These are phyloP conservation scores for Platichthys flesus DNA, from an alignment of 2,113 vertebrate genomes.

Conservation along the genomic window DNA sequence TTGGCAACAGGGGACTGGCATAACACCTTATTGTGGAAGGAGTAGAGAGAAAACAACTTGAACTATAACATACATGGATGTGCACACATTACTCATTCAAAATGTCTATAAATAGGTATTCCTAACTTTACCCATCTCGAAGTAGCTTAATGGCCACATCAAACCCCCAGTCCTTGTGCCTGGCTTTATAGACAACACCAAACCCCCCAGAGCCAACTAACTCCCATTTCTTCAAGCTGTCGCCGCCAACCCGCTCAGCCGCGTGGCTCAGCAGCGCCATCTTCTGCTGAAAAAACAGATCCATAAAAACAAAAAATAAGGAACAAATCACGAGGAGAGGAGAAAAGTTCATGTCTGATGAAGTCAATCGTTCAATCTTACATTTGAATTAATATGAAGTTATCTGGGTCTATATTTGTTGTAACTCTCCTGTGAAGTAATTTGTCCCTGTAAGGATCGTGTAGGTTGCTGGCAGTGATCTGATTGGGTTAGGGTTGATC, in stretches of 20 bases:
- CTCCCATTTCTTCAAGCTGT: conserved; percentile 39
- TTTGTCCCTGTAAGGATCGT: no score
- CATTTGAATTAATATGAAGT: no score
- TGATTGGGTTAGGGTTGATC: no score
- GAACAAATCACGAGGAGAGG: background rate
- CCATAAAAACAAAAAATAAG: background rate
- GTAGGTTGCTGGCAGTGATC: no score
- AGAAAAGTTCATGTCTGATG: no score
- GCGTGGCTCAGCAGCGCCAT: conserved; percentile 50
- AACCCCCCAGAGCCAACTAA: conserved; percentile 70
- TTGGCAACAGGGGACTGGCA: background rate
- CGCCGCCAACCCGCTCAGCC: background rate
- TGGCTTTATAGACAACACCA: conserved; percentile 70
- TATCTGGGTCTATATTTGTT: no score
- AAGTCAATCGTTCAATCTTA: no score
- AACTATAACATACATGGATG: background rate
- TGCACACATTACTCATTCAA: background rate
- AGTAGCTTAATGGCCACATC: conserved; percentile 67
- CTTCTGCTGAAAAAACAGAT: conserved; percentile 27
- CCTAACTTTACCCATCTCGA: conserved; percentile 46
- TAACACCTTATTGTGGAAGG: background rate
- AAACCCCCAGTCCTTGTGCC: conserved; percentile 55
- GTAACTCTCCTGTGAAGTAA: no score
- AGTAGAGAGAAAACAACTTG: background rate
- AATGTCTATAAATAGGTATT: background rate